phyloP scores from a whole-genome alignment of 2,113 vertebrate genomes.

The Antennarius striatus region DNA sequence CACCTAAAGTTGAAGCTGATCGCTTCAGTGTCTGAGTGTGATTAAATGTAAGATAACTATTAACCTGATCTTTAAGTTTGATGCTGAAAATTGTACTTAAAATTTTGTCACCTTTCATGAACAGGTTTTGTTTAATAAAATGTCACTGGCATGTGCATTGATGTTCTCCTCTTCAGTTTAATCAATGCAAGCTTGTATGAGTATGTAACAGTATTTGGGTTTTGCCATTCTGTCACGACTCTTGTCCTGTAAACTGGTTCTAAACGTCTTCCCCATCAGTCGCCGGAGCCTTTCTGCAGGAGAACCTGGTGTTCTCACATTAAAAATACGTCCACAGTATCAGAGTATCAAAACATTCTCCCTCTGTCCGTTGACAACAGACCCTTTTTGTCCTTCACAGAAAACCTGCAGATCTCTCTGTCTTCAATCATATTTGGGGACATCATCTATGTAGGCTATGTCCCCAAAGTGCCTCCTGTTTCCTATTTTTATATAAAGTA shows the following conservation, averaged over 20 bases:
- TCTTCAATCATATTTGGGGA: slow-evolving; percentile 76
- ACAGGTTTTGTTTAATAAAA: slow-evolving; percentile 51
- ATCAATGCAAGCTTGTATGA: slow-evolving; percentile 49
- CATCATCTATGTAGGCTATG: slow-evolving; percentile 80
- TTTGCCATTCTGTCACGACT: slow-evolving; percentile 45
- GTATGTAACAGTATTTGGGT: slow-evolving; percentile 65
- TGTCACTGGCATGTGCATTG: slow-evolving; percentile 61
- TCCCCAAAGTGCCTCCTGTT: slow-evolving; percentile 87
- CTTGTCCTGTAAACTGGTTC: slow-evolving; percentile 26
- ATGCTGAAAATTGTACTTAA: slow-evolving; percentile 46
- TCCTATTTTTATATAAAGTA: slow-evolving; percentile 89
- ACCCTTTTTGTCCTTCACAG: slow-evolving; percentile 48
- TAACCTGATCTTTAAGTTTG: slow-evolving; percentile 35
- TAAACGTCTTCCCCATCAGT: slow-evolving; percentile 38
- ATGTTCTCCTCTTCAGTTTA: slow-evolving; percentile 51
- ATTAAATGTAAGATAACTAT: slow-evolving; percentile 44
- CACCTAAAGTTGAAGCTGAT: slow-evolving; percentile 42
- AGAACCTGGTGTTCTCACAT: slow-evolving; percentile 37
- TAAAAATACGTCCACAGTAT: slow-evolving; percentile 43
- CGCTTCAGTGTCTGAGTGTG: slow-evolving; percentile 33
- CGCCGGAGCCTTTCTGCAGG: slow-evolving; percentile 20
- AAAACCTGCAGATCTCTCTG: slow-evolving; percentile 63
- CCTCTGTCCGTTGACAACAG: slow-evolving; percentile 34
- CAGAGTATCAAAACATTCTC: slow-evolving; percentile 46
- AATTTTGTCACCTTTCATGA: slow-evolving; percentile 34